Percentiles rank a stretch among this genome's conserved stretches.
phyloP scores from a whole-genome alignment of 2,888 invertebrate species.

The Ceramica pisi region DNA sequence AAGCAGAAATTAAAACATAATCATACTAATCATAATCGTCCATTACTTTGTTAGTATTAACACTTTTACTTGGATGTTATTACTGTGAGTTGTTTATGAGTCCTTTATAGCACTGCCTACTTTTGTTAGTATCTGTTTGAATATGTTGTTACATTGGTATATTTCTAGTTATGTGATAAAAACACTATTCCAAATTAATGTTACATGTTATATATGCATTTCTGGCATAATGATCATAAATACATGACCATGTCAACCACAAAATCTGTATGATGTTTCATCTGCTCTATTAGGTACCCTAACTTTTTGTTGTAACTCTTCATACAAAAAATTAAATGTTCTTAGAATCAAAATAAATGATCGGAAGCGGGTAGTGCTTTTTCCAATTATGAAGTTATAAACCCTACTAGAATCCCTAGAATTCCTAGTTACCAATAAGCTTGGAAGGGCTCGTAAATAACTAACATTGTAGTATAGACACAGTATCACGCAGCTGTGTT shows the following conservation, averaged over 20 bases:
- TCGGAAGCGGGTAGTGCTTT: slow-evolving; percentile 1
- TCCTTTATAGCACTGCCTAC: slow-evolving; percentile 21
- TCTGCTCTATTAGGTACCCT: not conserved
- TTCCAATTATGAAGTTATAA: not conserved
- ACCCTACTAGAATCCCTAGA: too few relatives aligned
- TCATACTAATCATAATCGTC: slow-evolving; percentile 24
- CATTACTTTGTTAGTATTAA: slow-evolving; percentile 45
- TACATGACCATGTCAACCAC: too few relatives aligned
- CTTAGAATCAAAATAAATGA: too few relatives aligned
- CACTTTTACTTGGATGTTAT: slow-evolving; percentile 13
- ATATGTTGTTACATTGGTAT: not conserved
- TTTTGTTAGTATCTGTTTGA: not conserved
- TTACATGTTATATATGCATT: not conserved
- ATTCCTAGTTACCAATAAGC: not conserved
- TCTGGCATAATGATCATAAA: not conserved
- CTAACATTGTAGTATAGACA: slow-evolving; percentile 29
- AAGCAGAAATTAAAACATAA: slow-evolving; percentile 20
- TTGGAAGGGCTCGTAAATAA: slow-evolving; percentile 47
- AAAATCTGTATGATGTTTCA: not conserved
- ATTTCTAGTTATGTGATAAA: too few relatives aligned
- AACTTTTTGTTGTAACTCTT: not conserved
- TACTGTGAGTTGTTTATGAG: slow-evolving; percentile 47
- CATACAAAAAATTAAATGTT: not conserved
- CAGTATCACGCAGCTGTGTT: slow-evolving; percentile 56
- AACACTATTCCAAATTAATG: not conserved